Evolutionary conservation across 1,140 invertebrate genomes (phyloP).

Genomic region (Luehdorfia chinensis): DNA sequence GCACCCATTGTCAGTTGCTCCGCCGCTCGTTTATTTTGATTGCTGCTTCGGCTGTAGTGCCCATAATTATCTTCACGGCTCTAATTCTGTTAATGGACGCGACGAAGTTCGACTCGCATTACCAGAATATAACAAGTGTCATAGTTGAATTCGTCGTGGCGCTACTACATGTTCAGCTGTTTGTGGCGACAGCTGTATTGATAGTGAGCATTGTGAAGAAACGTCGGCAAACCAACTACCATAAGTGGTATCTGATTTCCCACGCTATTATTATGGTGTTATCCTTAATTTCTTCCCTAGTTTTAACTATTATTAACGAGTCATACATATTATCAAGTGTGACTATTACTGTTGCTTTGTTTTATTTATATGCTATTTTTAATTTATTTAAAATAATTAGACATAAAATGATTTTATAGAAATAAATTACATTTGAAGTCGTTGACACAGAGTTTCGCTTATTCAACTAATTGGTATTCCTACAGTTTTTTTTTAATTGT

Average conservation of each 20-base stretch:
- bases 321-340: constrained; percentile 24
- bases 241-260: constrained; percentile 41
- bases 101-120: constrained; percentile 17
- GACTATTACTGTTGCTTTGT: constrained; percentile 20
- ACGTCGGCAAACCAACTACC: constrained; percentile 34
- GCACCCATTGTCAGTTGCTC: constrained; percentile 35
- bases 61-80: constrained; percentile 39
- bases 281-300: constrained; percentile 31
- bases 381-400: constrained; percentile 22
- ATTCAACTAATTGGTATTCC: too few species aligned
- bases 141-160: constrained; percentile 43
- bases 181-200: constrained; percentile 38
- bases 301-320: constrained; percentile 38
- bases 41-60: constrained; percentile 39
- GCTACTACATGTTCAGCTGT: constrained; percentile 44
- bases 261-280: constrained; percentile 36
- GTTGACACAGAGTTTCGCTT: neutral
- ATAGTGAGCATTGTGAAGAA: constrained; percentile 37
- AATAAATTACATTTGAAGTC: neutral
- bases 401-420: constrained; percentile 7
- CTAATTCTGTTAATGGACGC: constrained; percentile 30
- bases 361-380: constrained; percentile 35
- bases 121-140: constrained; percentile 18
- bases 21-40: constrained; percentile 37
- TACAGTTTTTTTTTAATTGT: too few species aligned